Evolutionary conservation across 1,140 invertebrate genomes (phyloP), one percentile per base, ranked within the genome.

Genomic region (Pseudomyrmex dendroicus): DNA sequence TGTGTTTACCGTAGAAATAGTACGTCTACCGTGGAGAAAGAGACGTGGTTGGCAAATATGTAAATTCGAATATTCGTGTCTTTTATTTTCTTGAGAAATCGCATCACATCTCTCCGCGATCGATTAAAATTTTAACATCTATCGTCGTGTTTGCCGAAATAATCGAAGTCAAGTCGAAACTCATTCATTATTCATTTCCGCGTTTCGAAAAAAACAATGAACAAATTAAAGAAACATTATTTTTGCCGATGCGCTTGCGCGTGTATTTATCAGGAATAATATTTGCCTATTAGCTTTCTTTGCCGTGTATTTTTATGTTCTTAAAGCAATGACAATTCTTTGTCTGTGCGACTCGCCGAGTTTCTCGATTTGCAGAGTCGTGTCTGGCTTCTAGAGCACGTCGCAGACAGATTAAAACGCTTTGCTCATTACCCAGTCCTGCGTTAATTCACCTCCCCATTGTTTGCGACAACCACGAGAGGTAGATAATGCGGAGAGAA

Each of bases 361-460:
- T 48, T 56, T 80, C 54, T 54, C 48, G 20, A 46, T 59, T 61
- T 35, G 76, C 56, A 35, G 20, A 59, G 44, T 12, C 10, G 12
- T 7, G 20, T 25, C 35, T 68, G 66, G 35, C 54, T 72, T 52
- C n/a, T 17, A 46, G 20, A 70, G n/a, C 46, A 61, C 44, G 66
- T 80, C 54, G 66, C 76, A 35, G 22, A 4, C 76, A 12, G 44
- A n/a, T 80, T 80, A 80, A 80, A 72, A 72, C 50, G 76, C 66
- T 72, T 72, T n/a, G 80, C 57, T 64, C 72, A 84, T 86, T 86
- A 86, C 78, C 73, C 73, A 82, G 73, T 78, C 44, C 61, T 35
- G 52, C 61, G 64, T 84, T 84, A 84, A 84, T 80, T 80, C 54
- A 72, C 73, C 73, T 64, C 22, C 46, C 35, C 73, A 70, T 70